Evolutionary conservation across 2,797 vertebrate species (phyloP).

Genomic region (Rhynchonycteris naso): DNA sequence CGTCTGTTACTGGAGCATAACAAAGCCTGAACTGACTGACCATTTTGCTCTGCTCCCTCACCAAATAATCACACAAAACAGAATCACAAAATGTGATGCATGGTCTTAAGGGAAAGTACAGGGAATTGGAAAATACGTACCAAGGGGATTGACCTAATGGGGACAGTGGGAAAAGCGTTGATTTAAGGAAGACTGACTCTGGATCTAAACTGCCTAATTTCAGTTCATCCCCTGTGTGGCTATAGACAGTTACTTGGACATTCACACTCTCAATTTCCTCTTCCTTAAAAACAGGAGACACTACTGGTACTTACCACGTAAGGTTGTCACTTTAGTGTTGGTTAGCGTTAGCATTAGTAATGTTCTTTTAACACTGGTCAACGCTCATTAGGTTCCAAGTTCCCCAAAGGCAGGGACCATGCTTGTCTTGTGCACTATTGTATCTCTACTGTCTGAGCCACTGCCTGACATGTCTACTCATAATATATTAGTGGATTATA

Average conservation of each 20-base stretch:
- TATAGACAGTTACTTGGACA: background rate
- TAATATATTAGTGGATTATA: background rate
- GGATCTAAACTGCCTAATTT: background rate
- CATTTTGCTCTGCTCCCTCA: background rate
- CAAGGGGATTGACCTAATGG: background rate
- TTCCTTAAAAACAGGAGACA: background rate
- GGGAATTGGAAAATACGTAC: background rate
- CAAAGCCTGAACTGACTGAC: background rate
- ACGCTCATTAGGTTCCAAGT: background rate
- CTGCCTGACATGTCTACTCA: background rate
- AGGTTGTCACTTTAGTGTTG: background rate
- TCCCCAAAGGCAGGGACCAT: background rate
- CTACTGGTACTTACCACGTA: fast-evolving
- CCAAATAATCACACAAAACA: background rate
- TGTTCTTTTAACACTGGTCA: background rate
- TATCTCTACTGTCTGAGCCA: background rate
- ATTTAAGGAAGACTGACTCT: background rate
- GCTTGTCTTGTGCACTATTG: background rate
- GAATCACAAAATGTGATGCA: background rate
- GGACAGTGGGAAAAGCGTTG: background rate
- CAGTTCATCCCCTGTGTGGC: background rate
- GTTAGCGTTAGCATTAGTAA: background rate
- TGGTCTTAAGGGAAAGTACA: background rate
- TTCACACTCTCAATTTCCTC: background rate
- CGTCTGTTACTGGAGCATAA: background rate